Evolutionary conservation across 1,140 invertebrate genomes (phyloP).

Genomic region (Ladona fulva): DNA sequence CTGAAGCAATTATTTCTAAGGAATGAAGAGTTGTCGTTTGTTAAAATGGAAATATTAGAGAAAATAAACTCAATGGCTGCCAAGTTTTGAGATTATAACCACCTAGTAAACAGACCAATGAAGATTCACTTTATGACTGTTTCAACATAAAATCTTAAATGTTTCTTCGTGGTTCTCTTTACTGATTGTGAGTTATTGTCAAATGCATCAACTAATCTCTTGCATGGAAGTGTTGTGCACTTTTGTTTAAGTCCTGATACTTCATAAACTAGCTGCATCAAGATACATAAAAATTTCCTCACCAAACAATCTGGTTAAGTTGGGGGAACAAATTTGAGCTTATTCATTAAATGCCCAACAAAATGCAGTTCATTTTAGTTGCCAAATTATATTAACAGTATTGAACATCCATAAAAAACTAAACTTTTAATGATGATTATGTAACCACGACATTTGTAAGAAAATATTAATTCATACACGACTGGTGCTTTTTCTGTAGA

Average conservation of each 20-base stretch:
- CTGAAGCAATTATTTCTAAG: neutral
- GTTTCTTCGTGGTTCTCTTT: neutral
- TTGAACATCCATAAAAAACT: neutral
- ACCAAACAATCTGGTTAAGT: neutral
- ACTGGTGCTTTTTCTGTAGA: neutral
- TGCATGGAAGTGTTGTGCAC: neutral
- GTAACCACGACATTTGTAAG: neutral
- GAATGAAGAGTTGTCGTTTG: too few relatives aligned
- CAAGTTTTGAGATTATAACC: neutral
- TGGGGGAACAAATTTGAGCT: constrained; percentile 9
- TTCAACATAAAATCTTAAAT: neutral
- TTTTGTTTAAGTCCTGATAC: neutral
- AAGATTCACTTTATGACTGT: neutral
- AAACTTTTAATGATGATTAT: neutral
- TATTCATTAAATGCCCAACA: neutral
- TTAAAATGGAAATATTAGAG: too few relatives aligned
- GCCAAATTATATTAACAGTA: neutral
- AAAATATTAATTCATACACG: neutral
- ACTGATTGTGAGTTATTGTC: neutral
- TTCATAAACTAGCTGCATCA: neutral
- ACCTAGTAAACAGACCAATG: neutral
- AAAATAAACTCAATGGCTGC: neutral
- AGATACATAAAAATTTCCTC: neutral
- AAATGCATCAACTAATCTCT: neutral
- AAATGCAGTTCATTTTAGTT: constrained; percentile 3